phyloP scores from a whole-genome alignment of 2,888 invertebrate genomes.

The Pristionchus japonicus region DNA sequence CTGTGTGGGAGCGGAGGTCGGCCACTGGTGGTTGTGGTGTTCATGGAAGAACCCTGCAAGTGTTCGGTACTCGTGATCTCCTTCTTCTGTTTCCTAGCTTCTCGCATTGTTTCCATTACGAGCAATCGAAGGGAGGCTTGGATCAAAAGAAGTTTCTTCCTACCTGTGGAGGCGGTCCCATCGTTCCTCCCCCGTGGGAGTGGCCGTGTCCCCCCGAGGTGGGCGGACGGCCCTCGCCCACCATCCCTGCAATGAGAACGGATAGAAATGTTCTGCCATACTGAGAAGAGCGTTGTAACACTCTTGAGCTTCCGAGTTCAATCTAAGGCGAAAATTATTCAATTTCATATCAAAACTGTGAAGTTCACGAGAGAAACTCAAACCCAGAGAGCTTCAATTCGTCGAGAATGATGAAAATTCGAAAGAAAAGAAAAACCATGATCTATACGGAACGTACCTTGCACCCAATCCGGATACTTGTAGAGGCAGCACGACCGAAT shows the following conservation, averaged over 20 bases:
- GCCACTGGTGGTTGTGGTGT: conserved; percentile 71
- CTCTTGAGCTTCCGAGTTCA: background rate
- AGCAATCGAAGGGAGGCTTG: no score
- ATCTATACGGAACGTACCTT: conserved; percentile 48
- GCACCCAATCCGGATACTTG: conserved; percentile 74
- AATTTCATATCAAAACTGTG: background rate
- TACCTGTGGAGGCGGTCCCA: conserved; percentile 59
- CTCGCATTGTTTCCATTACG: no score
- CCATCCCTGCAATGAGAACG: conserved; percentile 54
- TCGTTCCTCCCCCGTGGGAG: conserved; percentile 38
- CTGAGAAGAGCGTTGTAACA: background rate
- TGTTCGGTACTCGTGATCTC: background rate
- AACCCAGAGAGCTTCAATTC: no score
- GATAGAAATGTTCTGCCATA: background rate
- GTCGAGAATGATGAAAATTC: no score
- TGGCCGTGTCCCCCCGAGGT: conserved; percentile 47
- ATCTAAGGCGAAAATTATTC: no score
- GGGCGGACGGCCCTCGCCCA: conserved; percentile 55
- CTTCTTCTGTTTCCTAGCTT: no score
- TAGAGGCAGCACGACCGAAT: conserved; percentile 72
- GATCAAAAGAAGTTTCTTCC: no score
- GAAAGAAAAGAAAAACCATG: no score
- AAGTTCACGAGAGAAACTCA: no score
- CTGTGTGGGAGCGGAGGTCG: conserved; percentile 68
- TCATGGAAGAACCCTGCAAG: conserved; percentile 57